Conservation (phyloP, 2,888 invertebrate species). For the Fragum sueziense region DNA sequence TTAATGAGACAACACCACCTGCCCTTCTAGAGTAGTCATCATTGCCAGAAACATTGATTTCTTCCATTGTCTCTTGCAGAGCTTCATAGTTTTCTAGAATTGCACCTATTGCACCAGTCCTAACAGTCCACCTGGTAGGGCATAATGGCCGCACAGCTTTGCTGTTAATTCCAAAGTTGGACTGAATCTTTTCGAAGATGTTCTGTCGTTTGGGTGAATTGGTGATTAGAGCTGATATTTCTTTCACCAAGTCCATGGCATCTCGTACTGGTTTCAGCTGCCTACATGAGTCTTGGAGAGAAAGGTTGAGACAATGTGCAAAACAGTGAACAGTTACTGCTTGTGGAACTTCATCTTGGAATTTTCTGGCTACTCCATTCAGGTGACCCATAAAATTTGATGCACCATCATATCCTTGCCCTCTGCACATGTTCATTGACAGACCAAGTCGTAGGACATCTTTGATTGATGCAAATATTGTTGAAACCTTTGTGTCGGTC, state of each 20-base stretch:
- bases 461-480: background rate
- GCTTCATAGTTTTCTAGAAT: constrained; percentile 44
- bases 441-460: background rate
- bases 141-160: constrained; percentile 39
- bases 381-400: background rate
- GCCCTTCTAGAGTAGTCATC: constrained; percentile 44
- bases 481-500: background rate
- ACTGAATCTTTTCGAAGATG: constrained; percentile 38
- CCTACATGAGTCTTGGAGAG: background rate
- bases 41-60: constrained; percentile 29
- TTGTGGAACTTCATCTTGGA: background rate
- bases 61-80: constrained; percentile 38
- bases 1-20: constrained; percentile 36
- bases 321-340: background rate
- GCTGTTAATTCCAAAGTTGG: background rate
- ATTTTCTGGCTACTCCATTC: background rate
- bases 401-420: background rate
- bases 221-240: constrained; percentile 46
- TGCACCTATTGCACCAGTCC: constrained; percentile 29
- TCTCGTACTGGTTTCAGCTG: constrained; percentile 40
- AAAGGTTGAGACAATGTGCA: background rate
- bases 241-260: constrained; percentile 41
- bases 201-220: constrained; percentile 45
- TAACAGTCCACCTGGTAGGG: constrained; percentile 52
- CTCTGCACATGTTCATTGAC: background rate